Conservation (phyloP, 2,888 invertebrate species). For the Eilema depressum region DNA sequence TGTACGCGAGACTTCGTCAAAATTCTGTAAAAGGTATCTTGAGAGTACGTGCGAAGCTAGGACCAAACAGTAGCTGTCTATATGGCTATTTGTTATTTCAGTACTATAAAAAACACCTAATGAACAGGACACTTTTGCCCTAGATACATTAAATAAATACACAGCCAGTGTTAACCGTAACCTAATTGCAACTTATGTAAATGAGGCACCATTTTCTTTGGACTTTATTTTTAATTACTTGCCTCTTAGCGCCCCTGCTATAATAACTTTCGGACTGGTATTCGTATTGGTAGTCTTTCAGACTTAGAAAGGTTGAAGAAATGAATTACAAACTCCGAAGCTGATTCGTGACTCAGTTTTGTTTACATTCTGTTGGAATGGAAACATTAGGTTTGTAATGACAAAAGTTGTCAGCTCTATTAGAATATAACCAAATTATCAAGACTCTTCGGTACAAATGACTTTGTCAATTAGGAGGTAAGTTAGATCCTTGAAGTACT, state of each 20-base stretch:
- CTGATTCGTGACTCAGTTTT: neutral
- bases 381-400: neutral
- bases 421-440: too few species aligned
- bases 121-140: neutral
- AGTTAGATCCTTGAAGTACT: too few species aligned
- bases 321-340: neutral
- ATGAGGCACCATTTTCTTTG: neutral
- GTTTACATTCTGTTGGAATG: neutral
- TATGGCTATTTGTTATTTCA: neutral
- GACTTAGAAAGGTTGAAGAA: neutral
- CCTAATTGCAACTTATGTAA: conserved; percentile 2
- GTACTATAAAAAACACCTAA: neutral
- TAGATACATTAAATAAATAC: neutral
- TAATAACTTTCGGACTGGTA: neutral
- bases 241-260: neutral
- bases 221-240: neutral
- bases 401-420: too few species aligned
- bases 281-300: too few species aligned
- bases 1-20: neutral
- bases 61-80: too few species aligned
- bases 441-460: too few species aligned
- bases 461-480: too few species aligned
- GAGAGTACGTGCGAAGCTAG: too few species aligned
- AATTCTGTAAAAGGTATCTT: too few species aligned
- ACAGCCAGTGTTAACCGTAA: neutral